Evolutionary conservation across 2,797 vertebrate genomes (phyloP).

Genomic region (Artibeus jamaicensis): DNA sequence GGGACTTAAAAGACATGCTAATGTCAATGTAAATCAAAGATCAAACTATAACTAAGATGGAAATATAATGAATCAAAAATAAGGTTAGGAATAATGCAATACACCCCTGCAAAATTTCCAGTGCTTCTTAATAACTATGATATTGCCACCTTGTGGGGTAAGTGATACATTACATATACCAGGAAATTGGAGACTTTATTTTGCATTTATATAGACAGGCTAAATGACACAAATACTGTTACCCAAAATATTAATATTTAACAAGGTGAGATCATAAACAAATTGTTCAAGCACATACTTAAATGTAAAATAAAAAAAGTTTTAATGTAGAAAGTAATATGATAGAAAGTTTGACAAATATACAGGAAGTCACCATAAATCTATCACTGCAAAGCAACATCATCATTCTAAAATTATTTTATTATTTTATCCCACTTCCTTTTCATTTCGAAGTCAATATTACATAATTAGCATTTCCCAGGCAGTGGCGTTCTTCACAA

Average conservation of each 20-base stretch:
- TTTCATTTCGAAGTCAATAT: neutral
- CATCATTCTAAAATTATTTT: neutral
- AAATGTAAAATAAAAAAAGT: neutral
- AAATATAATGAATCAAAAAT: neutral
- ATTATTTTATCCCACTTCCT: neutral
- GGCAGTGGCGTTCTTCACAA: neutral
- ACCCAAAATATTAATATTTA: neutral
- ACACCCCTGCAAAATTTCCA: too few relatives aligned
- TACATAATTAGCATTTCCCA: neutral
- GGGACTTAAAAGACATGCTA: neutral
- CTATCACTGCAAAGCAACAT: neutral
- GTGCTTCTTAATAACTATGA: neutral
- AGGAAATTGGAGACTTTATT: neutral
- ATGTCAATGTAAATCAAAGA: neutral
- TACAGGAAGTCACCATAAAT: neutral
- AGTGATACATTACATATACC: neutral
- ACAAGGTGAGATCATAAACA: neutral
- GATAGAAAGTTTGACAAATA: neutral
- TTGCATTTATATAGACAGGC: neutral
- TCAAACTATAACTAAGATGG: neutral
- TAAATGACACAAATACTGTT: neutral
- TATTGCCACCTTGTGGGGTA: slow-evolving; percentile 64
- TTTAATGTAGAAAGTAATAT: neutral
- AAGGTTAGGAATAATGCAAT: neutral
- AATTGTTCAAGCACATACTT: neutral